Conservation (phyloP, 2,888 invertebrate species). For the Morpho helenor region DNA sequence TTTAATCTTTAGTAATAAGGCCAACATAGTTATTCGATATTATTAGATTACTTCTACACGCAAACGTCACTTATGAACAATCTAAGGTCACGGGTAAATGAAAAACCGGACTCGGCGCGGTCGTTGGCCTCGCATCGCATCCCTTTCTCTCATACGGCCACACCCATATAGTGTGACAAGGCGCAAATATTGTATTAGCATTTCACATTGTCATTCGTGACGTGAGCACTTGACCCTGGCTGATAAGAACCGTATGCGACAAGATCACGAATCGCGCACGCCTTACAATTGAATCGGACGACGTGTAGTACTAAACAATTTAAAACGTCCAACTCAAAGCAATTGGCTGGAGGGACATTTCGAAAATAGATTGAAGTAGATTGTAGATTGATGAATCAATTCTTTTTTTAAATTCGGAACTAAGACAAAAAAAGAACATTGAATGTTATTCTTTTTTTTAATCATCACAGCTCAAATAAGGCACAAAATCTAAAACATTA, state of each 20-base stretch:
- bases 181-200: slow-evolving; percentile 16
- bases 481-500: too few species aligned
- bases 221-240: slow-evolving; percentile 39
- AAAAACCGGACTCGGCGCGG: slow-evolving; percentile 16
- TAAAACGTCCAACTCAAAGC: too few species aligned
- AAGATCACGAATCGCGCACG: slow-evolving; percentile 41
- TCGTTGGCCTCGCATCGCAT: slow-evolving; percentile 16
- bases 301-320: background rate
- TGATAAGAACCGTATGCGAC: slow-evolving; percentile 36
- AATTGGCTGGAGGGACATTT: too few species aligned
- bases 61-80: slow-evolving; percentile 16
- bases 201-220: slow-evolving; percentile 31
- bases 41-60: background rate
- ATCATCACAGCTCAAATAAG: too few species aligned
- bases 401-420: too few species aligned
- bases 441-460: too few species aligned
- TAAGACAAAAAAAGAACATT: too few species aligned
- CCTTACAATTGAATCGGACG: background rate
- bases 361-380: too few species aligned
- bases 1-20: too few species aligned
- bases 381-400: too few species aligned
- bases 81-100: slow-evolving; percentile 20
- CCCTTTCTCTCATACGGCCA: slow-evolving; percentile 16
- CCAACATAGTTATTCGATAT: too few species aligned
- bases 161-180: slow-evolving; percentile 14